phyloP scores from a whole-genome alignment of 2,113 vertebrate genomes.

The Monarcha castaneiventris region DNA sequence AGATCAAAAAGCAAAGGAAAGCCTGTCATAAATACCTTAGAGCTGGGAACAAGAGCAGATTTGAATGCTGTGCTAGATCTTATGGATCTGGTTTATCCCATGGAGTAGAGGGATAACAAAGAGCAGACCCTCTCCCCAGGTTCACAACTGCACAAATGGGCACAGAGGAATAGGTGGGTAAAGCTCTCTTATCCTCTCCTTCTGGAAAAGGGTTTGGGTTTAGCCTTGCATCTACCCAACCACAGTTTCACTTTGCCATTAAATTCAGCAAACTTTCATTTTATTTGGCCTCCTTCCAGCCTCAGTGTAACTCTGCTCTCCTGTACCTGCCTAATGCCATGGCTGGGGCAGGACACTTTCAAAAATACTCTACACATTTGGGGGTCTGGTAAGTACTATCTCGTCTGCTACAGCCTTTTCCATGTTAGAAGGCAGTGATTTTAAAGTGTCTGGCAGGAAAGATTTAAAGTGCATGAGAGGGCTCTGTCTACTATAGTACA shows the following conservation, averaged over 20 bases:
- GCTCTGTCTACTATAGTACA: neutral
- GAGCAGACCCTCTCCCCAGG: neutral
- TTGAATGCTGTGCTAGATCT: neutral
- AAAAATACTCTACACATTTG: neutral
- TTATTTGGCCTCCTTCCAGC: neutral
- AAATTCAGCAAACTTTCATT: neutral
- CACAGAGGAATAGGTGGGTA: neutral
- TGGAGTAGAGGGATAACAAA: neutral
- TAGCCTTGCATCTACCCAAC: neutral
- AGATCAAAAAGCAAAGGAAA: neutral
- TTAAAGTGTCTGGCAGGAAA: neutral
- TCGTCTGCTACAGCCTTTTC: neutral
- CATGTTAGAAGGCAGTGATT: neutral
- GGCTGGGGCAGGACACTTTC: neutral
- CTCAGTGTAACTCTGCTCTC: neutral
- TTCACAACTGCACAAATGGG: neutral
- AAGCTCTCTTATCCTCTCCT: neutral
- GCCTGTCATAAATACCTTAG: neutral
- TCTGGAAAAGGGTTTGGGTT: neutral
- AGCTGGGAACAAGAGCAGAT: neutral
- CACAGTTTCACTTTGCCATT: neutral
- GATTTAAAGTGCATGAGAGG: neutral
- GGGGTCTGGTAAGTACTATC: neutral
- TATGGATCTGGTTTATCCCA: neutral
- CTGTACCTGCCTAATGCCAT: neutral